Base-by-base conservation (phyloP, 2,113 vertebrate genomes). In the Vimba vimba region DNA sequence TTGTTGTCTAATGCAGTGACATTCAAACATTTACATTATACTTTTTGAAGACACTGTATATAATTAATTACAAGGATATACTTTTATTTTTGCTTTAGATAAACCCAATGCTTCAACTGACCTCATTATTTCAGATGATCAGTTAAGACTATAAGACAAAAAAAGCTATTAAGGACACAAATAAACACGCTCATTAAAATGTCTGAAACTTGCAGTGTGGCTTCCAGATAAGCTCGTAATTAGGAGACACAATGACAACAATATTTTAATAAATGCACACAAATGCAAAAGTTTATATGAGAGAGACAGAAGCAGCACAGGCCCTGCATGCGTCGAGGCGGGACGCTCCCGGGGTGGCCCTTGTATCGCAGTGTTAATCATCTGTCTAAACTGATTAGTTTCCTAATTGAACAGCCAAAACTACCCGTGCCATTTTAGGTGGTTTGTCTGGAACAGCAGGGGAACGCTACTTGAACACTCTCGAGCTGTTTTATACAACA, bases 341-440 rank as follows among this genome's bases (percentile, higher is more conserved):
- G 55, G 69, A 57, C 66, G 25, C 75, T 79, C 64, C 19, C 11
- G 55, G 60, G 43, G 85, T 80, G 76, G 75, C 85, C 87, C 83
- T 75, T 71, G 52, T 45, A 86, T 88, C 81, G 66, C 21, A 52
- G 68, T 66, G 80, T 60, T 88, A 88, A 88, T 82, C 79, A 79
- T 82, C 79, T 86, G 87, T 86, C 84, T 78, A 80, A 86, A 80
- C 87, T 84, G 87, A 86, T 88, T 86, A 86, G 75, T 25, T 82
- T 50, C 77, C 59, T 86, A 88, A 88, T 88, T 86, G 85, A 86
- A 78, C 81, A 68, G 85, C 55, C 50, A 50, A 82, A 62, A 88
- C 60, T 7, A 82, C 50, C 23, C 59, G 55, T 25, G 57, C 77
- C 68, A 75, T 73, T 84, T 30, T 47, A 81, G 55, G 77, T 45